Evolutionary conservation across 2,888 invertebrate species (phyloP).

Genomic region (Macrostomum cliftonense): DNA sequence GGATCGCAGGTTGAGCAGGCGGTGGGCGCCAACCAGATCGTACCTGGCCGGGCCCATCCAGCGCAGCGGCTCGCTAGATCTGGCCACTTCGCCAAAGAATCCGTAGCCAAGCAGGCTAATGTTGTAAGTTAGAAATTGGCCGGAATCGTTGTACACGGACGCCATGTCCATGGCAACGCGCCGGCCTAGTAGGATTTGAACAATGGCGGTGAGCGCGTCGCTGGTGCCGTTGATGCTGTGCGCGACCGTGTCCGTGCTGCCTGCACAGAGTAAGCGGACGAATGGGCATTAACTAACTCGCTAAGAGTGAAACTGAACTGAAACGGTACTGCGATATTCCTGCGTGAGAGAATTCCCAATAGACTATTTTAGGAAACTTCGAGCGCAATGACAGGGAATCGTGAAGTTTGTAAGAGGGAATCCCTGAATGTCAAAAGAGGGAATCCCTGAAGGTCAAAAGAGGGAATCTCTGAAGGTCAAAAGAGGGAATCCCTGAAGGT

Average conservation of each 20-base stretch:
- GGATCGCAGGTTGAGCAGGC: no score
- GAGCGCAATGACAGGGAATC: no score
- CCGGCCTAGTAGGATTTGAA: slow-evolving; percentile 56
- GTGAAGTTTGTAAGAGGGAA: no score
- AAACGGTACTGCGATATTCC: no score
- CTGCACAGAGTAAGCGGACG: slow-evolving; percentile 14
- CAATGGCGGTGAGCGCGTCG: slow-evolving; percentile 58
- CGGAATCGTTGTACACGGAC: slow-evolving; percentile 46
- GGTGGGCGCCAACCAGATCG: slow-evolving; percentile 48
- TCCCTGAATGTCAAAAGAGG: no score
- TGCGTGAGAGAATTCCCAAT: no score
- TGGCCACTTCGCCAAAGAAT: slow-evolving; percentile 61
- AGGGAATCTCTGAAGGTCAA: no score
- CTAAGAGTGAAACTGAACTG: no score
- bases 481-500: no score
- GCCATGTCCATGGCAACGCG: slow-evolving; percentile 53
- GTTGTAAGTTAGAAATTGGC: slow-evolving; percentile 48
- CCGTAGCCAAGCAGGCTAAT: slow-evolving; percentile 64
- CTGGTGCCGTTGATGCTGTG: slow-evolving; percentile 59
- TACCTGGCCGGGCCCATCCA: slow-evolving; percentile 71
- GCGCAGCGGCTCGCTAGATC: slow-evolving; percentile 57
- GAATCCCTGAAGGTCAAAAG: no score
- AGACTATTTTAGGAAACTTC: no score
- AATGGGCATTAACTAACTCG: no score
- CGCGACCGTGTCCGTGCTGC: slow-evolving; percentile 43